Evolutionary conservation across 2,113 vertebrate genomes (phyloP).

Genomic region (Galeopterus variegatus): DNA sequence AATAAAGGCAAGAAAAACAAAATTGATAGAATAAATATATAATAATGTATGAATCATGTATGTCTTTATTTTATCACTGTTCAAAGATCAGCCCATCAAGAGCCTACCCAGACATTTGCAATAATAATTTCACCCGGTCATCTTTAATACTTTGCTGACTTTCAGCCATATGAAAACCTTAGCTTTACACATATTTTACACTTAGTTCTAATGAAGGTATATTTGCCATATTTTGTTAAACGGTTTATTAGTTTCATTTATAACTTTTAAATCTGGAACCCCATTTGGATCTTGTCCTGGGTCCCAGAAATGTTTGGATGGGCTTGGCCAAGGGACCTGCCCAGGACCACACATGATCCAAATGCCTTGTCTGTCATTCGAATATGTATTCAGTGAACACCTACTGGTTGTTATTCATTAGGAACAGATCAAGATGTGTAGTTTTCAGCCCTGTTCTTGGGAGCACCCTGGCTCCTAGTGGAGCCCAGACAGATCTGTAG

Average conservation of each 20-base stretch:
- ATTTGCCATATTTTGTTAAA: neutral
- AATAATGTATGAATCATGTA: constrained; percentile 32
- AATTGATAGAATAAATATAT: constrained; percentile 44
- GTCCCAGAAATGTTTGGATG: neutral
- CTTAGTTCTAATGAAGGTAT: neutral
- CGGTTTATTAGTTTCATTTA: neutral
- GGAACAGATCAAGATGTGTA: neutral
- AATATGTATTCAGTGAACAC: neutral
- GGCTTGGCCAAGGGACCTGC: neutral
- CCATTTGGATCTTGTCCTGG: neutral
- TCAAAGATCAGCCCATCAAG: neutral
- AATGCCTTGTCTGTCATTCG: neutral
- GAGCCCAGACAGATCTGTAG: neutral
- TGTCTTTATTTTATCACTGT: constrained; percentile 39
- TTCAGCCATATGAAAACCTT: neutral
- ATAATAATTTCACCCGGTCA: neutral
- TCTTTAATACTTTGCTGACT: neutral
- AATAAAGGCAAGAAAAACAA: constrained; percentile 62
- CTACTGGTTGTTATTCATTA: neutral
- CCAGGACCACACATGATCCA: neutral
- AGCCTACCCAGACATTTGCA: neutral
- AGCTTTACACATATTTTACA: neutral
- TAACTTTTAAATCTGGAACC: neutral
- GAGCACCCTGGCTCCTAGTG: fast-evolving
- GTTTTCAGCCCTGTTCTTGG: neutral